A percentile compares a stretch with the other conserved stretches of the same genome.
phyloP scores from a whole-genome alignment of 1,140 invertebrate genomes.

The Drosophila nebulosa region DNA sequence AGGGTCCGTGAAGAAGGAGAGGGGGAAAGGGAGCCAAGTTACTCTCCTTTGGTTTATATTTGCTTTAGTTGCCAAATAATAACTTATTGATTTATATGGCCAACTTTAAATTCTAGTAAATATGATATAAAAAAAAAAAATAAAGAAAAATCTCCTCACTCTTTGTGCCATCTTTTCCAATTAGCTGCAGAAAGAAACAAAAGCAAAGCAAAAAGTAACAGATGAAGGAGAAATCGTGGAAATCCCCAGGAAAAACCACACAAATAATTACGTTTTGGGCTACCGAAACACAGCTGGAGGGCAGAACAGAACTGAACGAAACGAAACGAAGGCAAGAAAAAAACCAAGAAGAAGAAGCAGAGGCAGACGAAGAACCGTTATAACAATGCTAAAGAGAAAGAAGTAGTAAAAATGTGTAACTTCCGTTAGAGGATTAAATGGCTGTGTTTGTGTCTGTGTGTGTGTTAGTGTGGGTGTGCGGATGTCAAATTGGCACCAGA shows the following conservation, averaged over 20 bases:
- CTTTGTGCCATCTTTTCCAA: conserved; percentile 18
- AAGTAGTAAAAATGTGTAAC: conserved; percentile 17
- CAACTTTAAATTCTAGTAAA: conserved; percentile 29
- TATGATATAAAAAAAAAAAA: not conserved
- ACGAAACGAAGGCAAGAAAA: not conserved
- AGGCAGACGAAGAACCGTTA: not conserved
- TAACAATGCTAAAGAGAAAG: conserved; percentile 12
- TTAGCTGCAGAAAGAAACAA: conserved; percentile 16
- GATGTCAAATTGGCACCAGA: conserved; percentile 23
- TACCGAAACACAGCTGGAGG: conserved; percentile 13
- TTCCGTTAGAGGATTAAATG: conserved; percentile 24
- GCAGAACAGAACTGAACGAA: not conserved
- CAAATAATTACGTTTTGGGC: conserved; percentile 32
- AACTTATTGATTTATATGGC: conserved; percentile 41
- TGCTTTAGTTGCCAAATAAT: conserved; percentile 27
- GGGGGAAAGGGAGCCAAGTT: not conserved
- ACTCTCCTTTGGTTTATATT: not conserved
- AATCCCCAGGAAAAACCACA: conserved; percentile 7
- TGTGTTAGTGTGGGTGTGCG: not conserved
- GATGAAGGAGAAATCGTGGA: not conserved
- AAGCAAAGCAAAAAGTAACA: not conserved
- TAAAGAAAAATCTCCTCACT: not conserved
- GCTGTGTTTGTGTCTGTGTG: not conserved
- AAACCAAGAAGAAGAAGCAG: not conserved
- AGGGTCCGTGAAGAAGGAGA: not conserved